phyloP scores from a whole-genome alignment of 2,113 vertebrate species.

The Colinus virginianus region DNA sequence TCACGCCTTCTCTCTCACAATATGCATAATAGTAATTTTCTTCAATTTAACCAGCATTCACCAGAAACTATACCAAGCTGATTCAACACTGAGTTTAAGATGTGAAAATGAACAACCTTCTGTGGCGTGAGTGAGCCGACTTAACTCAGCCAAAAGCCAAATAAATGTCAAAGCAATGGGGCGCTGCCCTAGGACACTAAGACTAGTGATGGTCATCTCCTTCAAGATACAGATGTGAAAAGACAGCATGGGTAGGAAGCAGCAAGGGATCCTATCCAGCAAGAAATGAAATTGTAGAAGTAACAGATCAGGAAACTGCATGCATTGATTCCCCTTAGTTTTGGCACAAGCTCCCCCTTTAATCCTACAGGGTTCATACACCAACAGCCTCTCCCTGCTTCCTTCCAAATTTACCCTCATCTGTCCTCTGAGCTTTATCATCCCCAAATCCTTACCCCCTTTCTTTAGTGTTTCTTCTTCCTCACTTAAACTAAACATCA shows the following conservation, averaged over 20 bases:
- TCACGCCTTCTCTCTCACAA: constrained; percentile 37
- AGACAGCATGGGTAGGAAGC: neutral
- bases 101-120: constrained; percentile 38
- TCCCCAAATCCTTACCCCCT: neutral
- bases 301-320: neutral
- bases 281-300: neutral
- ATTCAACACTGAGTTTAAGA: neutral
- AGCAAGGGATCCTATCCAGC: neutral
- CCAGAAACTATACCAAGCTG: neutral
- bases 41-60: neutral
- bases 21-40: constrained; percentile 10
- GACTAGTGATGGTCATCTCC: neutral
- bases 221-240: neutral
- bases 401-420: neutral
- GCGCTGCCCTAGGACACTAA: neutral
- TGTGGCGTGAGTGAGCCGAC: neutral
- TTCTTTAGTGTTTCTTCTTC: neutral
- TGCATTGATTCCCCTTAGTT: fast-evolving
- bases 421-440: neutral
- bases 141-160: neutral
- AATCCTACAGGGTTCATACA: neutral
- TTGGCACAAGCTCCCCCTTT: neutral
- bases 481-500: neutral
- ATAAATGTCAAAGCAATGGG: neutral
- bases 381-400: neutral